Base-by-base conservation (phyloP, 2,888 invertebrate species). In the Latrodectus elegans region DNA sequence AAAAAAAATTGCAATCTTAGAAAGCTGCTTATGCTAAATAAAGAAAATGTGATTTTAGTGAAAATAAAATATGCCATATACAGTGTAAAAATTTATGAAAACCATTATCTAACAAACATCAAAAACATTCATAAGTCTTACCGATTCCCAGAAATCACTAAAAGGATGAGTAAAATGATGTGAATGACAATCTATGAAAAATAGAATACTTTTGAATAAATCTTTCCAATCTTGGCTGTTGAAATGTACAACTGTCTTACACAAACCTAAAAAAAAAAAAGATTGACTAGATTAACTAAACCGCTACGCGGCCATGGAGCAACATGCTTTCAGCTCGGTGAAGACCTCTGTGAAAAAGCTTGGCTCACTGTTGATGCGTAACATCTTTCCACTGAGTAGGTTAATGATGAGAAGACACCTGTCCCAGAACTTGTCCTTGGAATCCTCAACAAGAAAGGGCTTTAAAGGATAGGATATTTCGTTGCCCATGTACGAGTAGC, bases 271-370 rank as follows among this genome's bases (percentile, higher is more conserved):
- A 12, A 60, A 60, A 60, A 60, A 60, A 60, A 55, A 11, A 55
- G 12, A 15, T 60, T n/a, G 60, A 60, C 60, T n/a, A 15, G n/a
- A 60, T 15, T 15, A 17, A 15, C 17, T 73, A 73, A 74, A 68
- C 65, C 60, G 82, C 78, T 84, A 84, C 38, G 82, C 81, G n/a
- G 77, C 49, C 38, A 81, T 49, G 15, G 85, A 78, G 68, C 88
- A 89, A 65, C 89, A 90, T 38, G 85, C 95, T 94, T 99, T 99
- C 92, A 99, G 94, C 94, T 99, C 99, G 87, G 98, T 97, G 94
- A 99, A 99, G 91, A 99, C 96, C 93, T 99, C 98, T 80, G 99
- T 99, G 94, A 99, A 99, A 94, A 97, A 99, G 90, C 97, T 96
- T 1, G 99, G 98, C 93, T 99, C 99, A 90, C 98, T 97, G 94